Evolutionary conservation across 64 coral and sea anemone genomes (phyloP).

Genomic region (Stylophora pistillata): DNA sequence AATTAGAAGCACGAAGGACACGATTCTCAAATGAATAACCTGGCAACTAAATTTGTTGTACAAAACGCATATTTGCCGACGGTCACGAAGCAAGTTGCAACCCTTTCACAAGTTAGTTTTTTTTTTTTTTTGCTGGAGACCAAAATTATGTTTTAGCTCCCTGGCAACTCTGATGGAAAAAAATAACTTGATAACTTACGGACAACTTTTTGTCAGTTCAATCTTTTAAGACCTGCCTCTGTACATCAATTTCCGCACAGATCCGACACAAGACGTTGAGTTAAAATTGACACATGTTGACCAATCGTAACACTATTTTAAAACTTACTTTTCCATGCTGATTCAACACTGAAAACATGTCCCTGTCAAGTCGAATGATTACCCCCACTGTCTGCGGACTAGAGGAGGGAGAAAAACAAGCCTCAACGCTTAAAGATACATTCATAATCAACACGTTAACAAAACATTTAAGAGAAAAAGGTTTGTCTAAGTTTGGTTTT

Average conservation of each 20-base stretch:
- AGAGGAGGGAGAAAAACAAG: not conserved
- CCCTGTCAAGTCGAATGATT: slow-evolving; percentile 95
- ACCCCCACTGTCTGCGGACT: slow-evolving; percentile 99
- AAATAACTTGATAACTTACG: too few species aligned
- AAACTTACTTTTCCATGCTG: slow-evolving; percentile 88
- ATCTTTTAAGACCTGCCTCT: too few species aligned
- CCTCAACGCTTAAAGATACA: not conserved
- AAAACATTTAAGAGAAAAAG: not conserved
- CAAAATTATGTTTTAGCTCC: too few species aligned
- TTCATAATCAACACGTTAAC: not conserved
- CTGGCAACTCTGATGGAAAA: too few species aligned
- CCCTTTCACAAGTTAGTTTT: too few species aligned
- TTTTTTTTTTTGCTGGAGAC: too few species aligned
- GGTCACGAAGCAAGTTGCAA: too few species aligned
- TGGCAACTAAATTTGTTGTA: not conserved
- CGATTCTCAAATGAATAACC: not conserved
- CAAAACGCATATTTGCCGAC: too few species aligned
- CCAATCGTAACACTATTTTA: not conserved
- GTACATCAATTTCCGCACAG: too few species aligned
- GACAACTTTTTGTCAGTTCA: too few species aligned
- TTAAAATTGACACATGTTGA: not conserved
- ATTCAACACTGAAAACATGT: slow-evolving; percentile 93
- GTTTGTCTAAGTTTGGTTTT: too few species aligned
- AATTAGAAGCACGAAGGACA: not conserved
- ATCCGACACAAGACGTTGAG: not conserved